phyloP scores from a whole-genome alignment of 2,113 vertebrate species.

The Archilochus colubris region DNA sequence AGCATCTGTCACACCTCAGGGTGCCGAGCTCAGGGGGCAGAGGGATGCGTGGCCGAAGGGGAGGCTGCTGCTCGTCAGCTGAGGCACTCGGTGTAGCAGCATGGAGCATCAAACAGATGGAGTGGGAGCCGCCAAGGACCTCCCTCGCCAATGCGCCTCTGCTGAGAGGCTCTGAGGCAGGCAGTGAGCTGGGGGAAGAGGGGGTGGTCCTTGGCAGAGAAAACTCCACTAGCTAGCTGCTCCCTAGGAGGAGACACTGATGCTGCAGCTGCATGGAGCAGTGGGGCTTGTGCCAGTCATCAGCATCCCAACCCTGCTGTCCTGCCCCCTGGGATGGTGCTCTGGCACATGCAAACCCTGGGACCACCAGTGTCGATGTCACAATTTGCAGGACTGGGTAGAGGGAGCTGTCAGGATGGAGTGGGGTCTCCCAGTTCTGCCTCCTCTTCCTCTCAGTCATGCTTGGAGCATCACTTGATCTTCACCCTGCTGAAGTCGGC shows the following conservation, averaged over 20 bases:
- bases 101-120: slow-evolving; percentile 16
- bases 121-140: slow-evolving; percentile 40
- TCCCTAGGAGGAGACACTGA: neutral
- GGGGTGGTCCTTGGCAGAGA: slow-evolving; percentile 56
- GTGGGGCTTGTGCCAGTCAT: neutral
- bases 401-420: neutral
- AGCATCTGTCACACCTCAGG: neutral
- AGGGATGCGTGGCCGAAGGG: neutral
- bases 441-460: neutral
- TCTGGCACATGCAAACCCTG: neutral
- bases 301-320: neutral
- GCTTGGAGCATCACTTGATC: neutral
- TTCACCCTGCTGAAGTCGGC: neutral
- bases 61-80: neutral
- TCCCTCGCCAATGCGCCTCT: neutral
- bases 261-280: neutral
- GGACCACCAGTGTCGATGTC: neutral
- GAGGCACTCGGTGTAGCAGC: neutral
- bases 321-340: neutral
- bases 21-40: neutral
- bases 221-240: slow-evolving; percentile 46
- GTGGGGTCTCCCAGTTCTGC: neutral
- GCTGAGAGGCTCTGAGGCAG: neutral
- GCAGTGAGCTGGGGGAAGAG: neutral
- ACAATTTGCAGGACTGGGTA: neutral